Evolutionary conservation across 2,888 invertebrate species (phyloP).

Genomic region (Clanis bilineata): DNA sequence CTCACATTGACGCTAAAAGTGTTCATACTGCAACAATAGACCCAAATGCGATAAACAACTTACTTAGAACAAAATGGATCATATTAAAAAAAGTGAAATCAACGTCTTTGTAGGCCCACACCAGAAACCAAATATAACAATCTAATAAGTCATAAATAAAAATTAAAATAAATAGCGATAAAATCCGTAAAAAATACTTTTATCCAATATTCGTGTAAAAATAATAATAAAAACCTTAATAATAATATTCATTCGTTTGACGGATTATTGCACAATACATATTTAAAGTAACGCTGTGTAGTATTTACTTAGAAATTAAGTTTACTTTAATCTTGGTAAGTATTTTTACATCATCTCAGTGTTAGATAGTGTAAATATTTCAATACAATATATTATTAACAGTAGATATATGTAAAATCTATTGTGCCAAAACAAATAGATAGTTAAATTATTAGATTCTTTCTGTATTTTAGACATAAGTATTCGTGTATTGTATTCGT

Average conservation of each 20-base stretch:
- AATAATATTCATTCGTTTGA: neutral
- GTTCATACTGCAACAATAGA: too few species aligned
- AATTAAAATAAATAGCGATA: too few species aligned
- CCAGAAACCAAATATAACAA: too few species aligned
- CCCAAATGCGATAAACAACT: too few species aligned
- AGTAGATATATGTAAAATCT: neutral
- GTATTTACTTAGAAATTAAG: slow-evolving; percentile 10
- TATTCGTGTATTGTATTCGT: neutral
- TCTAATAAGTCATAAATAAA: too few species aligned
- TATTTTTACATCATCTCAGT: slow-evolving; percentile 10
- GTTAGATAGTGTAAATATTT: slow-evolving; percentile 3
- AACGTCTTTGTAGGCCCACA: too few species aligned
- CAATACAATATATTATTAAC: slow-evolving; percentile 3
- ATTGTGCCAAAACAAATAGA: slow-evolving; percentile 9
- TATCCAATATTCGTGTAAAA: too few species aligned
- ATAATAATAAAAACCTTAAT: too few species aligned
- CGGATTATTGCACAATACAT: slow-evolving; percentile 10
- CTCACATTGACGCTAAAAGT: too few species aligned
- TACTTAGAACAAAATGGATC: too few species aligned
- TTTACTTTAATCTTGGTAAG: neutral
- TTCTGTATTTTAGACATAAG: neutral
- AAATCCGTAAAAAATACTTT: too few species aligned
- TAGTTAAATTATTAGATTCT: neutral
- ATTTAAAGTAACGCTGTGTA: slow-evolving; percentile 12
- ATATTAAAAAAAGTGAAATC: too few species aligned